Evolutionary conservation across 2,888 invertebrate genomes (phyloP).

Genomic region (Vannuccia rotundouncinata): DNA sequence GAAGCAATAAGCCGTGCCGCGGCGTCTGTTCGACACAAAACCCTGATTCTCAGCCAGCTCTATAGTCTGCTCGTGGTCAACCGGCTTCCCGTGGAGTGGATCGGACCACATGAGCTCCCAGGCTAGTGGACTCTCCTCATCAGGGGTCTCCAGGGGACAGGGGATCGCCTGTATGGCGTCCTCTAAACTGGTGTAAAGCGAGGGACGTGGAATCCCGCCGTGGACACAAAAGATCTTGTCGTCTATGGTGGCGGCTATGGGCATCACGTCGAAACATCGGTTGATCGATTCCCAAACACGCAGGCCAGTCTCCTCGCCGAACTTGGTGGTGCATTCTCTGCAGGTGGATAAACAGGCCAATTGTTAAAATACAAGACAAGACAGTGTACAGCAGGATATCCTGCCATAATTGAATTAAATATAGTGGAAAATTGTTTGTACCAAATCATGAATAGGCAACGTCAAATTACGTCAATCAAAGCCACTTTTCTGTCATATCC

Average conservation of each 20-base stretch:
- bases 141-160: conserved; percentile 64
- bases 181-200: conserved; percentile 49
- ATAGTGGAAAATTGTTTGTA: no score
- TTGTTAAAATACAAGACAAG: no score
- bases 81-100: conserved; percentile 56
- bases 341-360: conserved; percentile 42
- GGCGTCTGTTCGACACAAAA: conserved; percentile 64
- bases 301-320: conserved; percentile 64
- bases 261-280: conserved; percentile 67
- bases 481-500: no score
- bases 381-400: no score
- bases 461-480: no score
- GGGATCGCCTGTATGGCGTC: conserved; percentile 58
- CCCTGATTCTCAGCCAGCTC: conserved; percentile 57
- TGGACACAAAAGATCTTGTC: conserved; percentile 72
- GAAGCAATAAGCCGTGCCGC: conserved; percentile 70
- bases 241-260: conserved; percentile 69
- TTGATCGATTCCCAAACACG: conserved; percentile 67
- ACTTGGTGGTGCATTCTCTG: conserved; percentile 67
- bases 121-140: conserved; percentile 66
- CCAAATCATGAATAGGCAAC: no score
- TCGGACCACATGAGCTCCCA: conserved; percentile 77
- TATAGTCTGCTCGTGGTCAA: conserved; percentile 12
- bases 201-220: conserved; percentile 70
- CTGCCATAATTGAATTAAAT: no score